Evolutionary conservation across 2,888 invertebrate genomes (phyloP).

Genomic region (Agrochola macilenta): DNA sequence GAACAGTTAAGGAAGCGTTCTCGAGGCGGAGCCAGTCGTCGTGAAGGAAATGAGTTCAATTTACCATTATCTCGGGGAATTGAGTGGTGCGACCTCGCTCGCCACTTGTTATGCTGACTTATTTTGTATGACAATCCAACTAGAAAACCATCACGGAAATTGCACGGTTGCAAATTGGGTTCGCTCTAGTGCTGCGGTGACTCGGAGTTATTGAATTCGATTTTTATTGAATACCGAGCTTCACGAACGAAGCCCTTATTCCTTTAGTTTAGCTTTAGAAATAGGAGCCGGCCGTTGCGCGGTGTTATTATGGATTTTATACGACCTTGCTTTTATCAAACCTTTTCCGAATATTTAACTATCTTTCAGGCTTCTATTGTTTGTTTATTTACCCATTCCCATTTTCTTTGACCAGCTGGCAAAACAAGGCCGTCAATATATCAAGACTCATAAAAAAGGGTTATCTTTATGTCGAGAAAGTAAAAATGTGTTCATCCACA

Average conservation of each 20-base stretch:
- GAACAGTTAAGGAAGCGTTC: slow-evolving; percentile 78
- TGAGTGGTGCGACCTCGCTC: slow-evolving; percentile 77
- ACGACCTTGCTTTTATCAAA: background rate
- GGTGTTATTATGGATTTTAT: slow-evolving; percentile 2
- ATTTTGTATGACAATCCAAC: slow-evolving; percentile 79
- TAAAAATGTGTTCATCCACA: too few species aligned
- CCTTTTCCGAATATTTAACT: slow-evolving; percentile 12
- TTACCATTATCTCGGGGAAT: slow-evolving; percentile 85
- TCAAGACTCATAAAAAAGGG: too few species aligned
- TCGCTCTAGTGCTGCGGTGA: slow-evolving; percentile 68
- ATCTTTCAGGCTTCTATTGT: background rate
- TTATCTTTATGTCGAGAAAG: too few species aligned
- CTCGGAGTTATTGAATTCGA: slow-evolving; percentile 65
- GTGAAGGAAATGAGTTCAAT: slow-evolving; percentile 86
- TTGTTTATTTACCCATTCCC: background rate
- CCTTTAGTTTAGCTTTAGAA: slow-evolving; percentile 27
- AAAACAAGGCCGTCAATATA: too few species aligned
- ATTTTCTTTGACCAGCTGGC: background rate
- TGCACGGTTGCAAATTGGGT: slow-evolving; percentile 76
- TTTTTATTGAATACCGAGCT: slow-evolving; percentile 60
- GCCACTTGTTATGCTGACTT: slow-evolving; percentile 76
- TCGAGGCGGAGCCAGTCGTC: slow-evolving; percentile 72
- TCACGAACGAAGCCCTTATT: slow-evolving; percentile 32
- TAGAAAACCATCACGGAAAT: slow-evolving; percentile 80
- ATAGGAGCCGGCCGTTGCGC: background rate